These are phyloP conservation scores for Circaetus cinerascens DNA, from an alignment of 2,113 vertebrate species.

Conservation along the genomic window DNA sequence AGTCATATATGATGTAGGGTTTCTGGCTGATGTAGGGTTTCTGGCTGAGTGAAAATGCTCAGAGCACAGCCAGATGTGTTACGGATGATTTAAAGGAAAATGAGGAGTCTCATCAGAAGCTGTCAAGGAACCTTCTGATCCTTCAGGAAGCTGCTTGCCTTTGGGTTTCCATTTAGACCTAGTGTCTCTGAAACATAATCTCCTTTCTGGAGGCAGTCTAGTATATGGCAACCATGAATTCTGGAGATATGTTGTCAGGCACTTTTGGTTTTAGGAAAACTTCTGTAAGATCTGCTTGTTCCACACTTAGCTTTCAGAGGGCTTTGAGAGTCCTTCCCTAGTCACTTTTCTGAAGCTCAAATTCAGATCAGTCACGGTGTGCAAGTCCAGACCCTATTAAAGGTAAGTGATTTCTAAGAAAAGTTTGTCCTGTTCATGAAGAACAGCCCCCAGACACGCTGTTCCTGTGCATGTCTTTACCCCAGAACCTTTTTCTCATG, in stretches of 20 bases:
- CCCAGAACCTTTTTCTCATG: neutral
- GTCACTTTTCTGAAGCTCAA: neutral
- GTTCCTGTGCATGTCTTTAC: neutral
- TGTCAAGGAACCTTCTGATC: neutral
- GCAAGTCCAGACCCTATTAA: neutral
- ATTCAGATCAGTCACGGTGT: neutral
- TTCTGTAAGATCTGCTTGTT: neutral
- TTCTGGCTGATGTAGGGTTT: neutral
- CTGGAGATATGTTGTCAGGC: neutral
- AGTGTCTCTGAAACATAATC: neutral
- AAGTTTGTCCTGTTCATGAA: neutral
- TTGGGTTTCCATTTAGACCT: neutral
- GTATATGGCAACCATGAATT: neutral
- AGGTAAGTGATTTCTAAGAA: neutral
- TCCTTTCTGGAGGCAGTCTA: neutral
- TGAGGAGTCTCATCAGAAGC: neutral
- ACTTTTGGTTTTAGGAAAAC: neutral
- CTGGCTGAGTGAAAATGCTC: neutral
- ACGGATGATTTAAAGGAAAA: neutral
- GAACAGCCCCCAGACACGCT: neutral
- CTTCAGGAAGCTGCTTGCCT: neutral
- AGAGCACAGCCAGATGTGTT: neutral
- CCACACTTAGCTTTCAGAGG: neutral
- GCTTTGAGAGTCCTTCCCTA: neutral
- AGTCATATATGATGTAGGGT: neutral